Conservation (phyloP, 2,888 invertebrate species). For the Apotomis turbidana region DNA sequence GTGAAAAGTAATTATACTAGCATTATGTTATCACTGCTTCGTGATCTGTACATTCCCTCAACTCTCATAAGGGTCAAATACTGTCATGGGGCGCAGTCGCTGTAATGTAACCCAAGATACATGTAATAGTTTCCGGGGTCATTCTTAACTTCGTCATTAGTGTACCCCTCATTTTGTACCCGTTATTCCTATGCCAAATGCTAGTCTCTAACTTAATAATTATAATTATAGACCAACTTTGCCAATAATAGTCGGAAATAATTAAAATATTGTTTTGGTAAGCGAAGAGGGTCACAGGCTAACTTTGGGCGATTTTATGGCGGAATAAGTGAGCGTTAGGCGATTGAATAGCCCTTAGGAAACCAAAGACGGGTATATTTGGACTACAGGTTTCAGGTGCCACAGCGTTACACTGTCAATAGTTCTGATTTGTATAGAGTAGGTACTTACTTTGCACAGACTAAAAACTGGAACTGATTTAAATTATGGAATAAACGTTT, state of each 20-base stretch:
- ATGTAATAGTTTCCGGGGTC: slow-evolving; percentile 19
- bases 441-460: no score
- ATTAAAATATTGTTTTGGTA: slow-evolving; percentile 67
- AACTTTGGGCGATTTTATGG: slow-evolving; percentile 32
- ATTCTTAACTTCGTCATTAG: slow-evolving; percentile 39
- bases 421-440: no score
- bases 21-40: not conserved
- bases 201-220: slow-evolving; percentile 56
- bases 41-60: slow-evolving; percentile 4
- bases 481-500: no score
- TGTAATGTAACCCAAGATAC: slow-evolving; percentile 20
- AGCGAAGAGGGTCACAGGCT: slow-evolving; percentile 53
- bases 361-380: no score
- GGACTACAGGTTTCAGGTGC: no score
- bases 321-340: slow-evolving; percentile 14
- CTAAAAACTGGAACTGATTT: no score
- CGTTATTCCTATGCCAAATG: slow-evolving; percentile 15
- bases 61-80: slow-evolving; percentile 9
- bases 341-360: not conserved
- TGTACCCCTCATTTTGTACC: slow-evolving; percentile 27
- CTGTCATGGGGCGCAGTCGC: slow-evolving; percentile 15
- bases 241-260: slow-evolving; percentile 61
- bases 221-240: slow-evolving; percentile 59
- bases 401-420: no score
- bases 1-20: not conserved